Evolutionary conservation across 2,888 invertebrate genomes (phyloP).

Genomic region (Calliphora vomitoria): DNA sequence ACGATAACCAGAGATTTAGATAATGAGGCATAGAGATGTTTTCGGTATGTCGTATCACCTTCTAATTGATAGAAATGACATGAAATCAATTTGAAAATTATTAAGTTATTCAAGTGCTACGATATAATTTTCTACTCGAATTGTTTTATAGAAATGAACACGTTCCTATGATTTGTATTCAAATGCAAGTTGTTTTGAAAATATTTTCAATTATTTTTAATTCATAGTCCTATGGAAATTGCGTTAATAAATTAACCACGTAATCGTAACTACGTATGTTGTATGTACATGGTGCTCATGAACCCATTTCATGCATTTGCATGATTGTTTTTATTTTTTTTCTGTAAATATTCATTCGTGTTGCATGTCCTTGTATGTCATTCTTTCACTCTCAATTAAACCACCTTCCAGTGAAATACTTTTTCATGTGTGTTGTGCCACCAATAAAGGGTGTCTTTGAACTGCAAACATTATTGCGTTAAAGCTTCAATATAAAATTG

Average conservation of each 20-base stretch:
- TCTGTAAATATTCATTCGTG: not conserved
- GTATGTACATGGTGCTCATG: not conserved
- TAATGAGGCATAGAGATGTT: no score
- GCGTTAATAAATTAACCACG: constrained; percentile 54
- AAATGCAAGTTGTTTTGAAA: constrained; percentile 36
- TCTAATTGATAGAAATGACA: no score
- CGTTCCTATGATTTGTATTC: constrained; percentile 28
- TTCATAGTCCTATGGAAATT: constrained; percentile 46
- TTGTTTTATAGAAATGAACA: constrained; percentile 47
- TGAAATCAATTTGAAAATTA: not conserved
- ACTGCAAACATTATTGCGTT: constrained; percentile 38
- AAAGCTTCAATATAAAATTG: constrained; percentile 76
- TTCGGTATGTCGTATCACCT: no score
- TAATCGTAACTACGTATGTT: not conserved
- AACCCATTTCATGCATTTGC: constrained; percentile 12
- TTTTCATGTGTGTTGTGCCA: constrained; percentile 25
- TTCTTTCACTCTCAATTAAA: constrained; percentile 19
- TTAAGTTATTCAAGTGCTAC: not conserved
- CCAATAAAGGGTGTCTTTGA: constrained; percentile 67
- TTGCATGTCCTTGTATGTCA: not conserved
- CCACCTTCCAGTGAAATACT: constrained; percentile 56
- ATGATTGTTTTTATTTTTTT: not conserved
- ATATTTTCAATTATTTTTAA: constrained; percentile 61
- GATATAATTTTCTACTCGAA: constrained; percentile 37
- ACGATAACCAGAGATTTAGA: no score